Evolutionary conservation across 2,113 vertebrate species (phyloP).

Genomic region (Apodemus speciosus): DNA sequence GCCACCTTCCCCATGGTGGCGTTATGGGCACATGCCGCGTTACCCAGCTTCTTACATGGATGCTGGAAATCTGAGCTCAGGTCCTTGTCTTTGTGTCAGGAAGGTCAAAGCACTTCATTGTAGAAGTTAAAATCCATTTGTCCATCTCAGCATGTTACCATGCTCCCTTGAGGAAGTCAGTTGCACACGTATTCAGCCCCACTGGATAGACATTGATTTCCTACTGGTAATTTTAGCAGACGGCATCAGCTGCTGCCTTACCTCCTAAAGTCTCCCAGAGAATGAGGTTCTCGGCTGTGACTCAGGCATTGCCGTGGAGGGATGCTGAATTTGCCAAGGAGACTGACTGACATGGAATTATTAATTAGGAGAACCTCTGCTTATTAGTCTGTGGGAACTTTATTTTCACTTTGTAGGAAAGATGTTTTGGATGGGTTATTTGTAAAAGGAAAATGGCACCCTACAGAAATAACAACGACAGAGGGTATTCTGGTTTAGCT

Average conservation of each 20-base stretch:
- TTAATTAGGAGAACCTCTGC: background rate
- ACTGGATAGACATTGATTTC: background rate
- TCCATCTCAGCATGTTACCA: background rate
- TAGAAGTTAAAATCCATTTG: background rate
- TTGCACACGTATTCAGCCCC: background rate
- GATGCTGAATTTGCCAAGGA: background rate
- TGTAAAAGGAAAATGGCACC: background rate
- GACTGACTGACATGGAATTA: too few relatives aligned
- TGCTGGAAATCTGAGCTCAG: background rate
- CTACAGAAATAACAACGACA: background rate
- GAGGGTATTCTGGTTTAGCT: background rate
- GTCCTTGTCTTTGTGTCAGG: background rate
- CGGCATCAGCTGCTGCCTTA: background rate
- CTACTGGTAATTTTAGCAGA: background rate
- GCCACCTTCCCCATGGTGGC: background rate
- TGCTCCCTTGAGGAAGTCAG: background rate
- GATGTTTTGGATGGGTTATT: background rate
- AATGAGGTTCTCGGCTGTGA: fast-evolving
- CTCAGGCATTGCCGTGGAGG: fast-evolving
- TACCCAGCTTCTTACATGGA: too few relatives aligned
- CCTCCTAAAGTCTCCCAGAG: background rate
- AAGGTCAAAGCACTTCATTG: background rate
- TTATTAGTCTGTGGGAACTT: background rate
- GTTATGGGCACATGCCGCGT: background rate
- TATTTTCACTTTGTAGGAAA: background rate